These are phyloP conservation scores for Galerucella calmariensis DNA, from an alignment of 2,888 invertebrate genomes.

Conservation along the genomic window DNA sequence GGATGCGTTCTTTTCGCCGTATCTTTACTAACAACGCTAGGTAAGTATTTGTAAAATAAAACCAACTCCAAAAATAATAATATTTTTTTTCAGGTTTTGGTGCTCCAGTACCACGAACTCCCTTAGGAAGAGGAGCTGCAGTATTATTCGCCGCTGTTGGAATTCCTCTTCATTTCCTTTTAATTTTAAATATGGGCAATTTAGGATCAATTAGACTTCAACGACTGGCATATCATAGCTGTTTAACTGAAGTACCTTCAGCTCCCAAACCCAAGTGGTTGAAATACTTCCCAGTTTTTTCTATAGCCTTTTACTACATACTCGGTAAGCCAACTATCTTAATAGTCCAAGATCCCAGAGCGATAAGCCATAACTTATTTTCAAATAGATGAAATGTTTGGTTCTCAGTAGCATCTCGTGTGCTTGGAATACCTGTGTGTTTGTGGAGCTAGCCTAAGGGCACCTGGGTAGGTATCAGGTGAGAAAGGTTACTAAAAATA, in stretches of 20 bases:
- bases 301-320: constrained; percentile 69
- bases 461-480: too few relatives aligned
- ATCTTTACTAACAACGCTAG: constrained; percentile 77
- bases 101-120: constrained; percentile 76
- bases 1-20: constrained; percentile 76
- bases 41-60: constrained; percentile 59
- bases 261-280: constrained; percentile 57
- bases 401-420: too few relatives aligned
- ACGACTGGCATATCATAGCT: constrained; percentile 59
- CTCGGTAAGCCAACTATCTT: constrained; percentile 56
- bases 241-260: constrained; percentile 53
- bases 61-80: not conserved
- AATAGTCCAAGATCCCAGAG: too few relatives aligned
- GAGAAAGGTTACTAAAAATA: too few relatives aligned
- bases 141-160: constrained; percentile 74
- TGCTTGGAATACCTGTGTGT: too few relatives aligned
- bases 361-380: too few relatives aligned
- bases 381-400: too few relatives aligned
- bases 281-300: constrained; percentile 64
- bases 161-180: constrained; percentile 74
- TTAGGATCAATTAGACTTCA: constrained; percentile 67
- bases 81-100: constrained; percentile 72
- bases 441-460: too few relatives aligned
- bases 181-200: constrained; percentile 70
- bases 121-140: constrained; percentile 71